Evolutionary conservation across 2,888 invertebrate species (phyloP), one percentile per base, ranked within the genome.

Genomic region (Idaea biselata): DNA sequence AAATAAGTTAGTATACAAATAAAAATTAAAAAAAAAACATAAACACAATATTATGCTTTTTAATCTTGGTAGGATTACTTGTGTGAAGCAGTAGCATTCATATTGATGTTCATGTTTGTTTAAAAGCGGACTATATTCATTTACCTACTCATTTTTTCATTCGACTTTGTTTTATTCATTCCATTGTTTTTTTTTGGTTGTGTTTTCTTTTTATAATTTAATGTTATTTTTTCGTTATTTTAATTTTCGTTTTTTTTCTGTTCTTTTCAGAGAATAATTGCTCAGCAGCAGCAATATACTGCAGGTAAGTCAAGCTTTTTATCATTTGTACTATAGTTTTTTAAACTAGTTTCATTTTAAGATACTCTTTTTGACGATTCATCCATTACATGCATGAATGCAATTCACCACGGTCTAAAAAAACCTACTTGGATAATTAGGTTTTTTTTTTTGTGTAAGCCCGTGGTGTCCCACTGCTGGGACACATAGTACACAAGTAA

Each of bases 251-350:
- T 78, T 80, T 78, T 80, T 79, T 80, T 82, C 84, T 85, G 65
- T 73, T 83, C 75, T 78, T 95, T 95, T 68, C 94, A 96, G 96
- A 95, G 94, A 87, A 94, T 94, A 80, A 93, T 94, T 72, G 93
- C 94, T 69, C 95, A 94, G 69, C 94, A 95, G 82, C 95, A 95
- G 74, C 94, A 95, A 74, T 83, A 94, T 78, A 93, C 67, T 63
- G 91, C 94, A 72, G 94, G 94, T 94, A 83, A 94, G 94, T 84
- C 68, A 1, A 59, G 31, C 66, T 69, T 62, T 4, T 55, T 60
- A 18, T 31, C 18, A 3, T 31, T 17, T 32, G 57, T n/a, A n/a
- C 5, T 58, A 58, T 44, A n/a, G 7, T 16, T 33, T 18, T 56
- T 18, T 18, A 18, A 18, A 18, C 5, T 18, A 11, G 33, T 14